Percentiles rank a stretch among this genome's conserved stretches.
Evolutionary conservation across 2,888 invertebrate species (phyloP).

Genomic region (Erannis defoliaria): DNA sequence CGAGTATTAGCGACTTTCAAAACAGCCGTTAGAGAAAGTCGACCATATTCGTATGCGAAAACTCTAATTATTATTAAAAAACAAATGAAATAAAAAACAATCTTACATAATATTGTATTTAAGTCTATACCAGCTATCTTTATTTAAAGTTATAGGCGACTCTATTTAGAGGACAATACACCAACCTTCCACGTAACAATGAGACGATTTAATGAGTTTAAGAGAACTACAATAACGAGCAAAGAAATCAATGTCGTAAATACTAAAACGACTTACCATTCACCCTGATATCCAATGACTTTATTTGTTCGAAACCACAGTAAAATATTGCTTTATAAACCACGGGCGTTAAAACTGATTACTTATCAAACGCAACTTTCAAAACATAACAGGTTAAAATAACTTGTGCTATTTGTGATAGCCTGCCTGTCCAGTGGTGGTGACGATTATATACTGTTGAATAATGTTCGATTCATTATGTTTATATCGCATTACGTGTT

Average conservation of each 20-base stretch:
- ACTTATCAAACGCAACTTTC: constrained; percentile 12
- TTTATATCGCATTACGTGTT: constrained; percentile 60
- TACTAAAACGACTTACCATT: constrained; percentile 19
- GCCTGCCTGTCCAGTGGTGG: constrained; percentile 43
- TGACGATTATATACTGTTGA: constrained; percentile 60
- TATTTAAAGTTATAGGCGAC: constrained; percentile 3
- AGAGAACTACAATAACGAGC: constrained; percentile 16
- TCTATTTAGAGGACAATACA: constrained; percentile 20
- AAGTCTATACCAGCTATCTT: neutral
- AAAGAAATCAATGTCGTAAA: constrained; percentile 9
- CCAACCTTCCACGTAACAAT: constrained; percentile 22
- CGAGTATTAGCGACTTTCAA: no score
- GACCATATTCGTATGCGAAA: no score
- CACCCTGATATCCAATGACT: constrained; percentile 19
- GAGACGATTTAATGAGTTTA: constrained; percentile 24
- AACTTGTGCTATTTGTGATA: constrained; percentile 14
- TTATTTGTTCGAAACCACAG: neutral
- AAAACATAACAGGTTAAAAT: constrained; percentile 14
- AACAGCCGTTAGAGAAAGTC: no score
- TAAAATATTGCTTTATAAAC: neutral
- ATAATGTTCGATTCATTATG: constrained; percentile 60
- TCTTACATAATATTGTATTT: no score
- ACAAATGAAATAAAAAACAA: no score
- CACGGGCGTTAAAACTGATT: constrained; percentile 11
- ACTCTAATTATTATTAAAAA: no score